phyloP scores from a whole-genome alignment of 2,888 invertebrate genomes.

The Meghimatium bilineatum region DNA sequence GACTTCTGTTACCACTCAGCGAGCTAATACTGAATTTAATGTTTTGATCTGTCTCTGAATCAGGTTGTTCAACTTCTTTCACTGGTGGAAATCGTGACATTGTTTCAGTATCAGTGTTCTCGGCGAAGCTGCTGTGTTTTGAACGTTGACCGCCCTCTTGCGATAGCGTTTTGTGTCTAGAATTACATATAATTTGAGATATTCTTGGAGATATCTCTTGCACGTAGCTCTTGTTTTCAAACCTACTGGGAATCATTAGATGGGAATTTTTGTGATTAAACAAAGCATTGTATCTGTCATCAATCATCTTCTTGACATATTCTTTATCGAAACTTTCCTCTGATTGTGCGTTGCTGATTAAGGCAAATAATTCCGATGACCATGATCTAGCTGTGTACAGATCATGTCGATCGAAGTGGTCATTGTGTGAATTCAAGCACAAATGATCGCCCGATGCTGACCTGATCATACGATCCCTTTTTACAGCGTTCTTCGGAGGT shows the following conservation, averaged over 20 bases:
- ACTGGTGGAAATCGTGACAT: background rate
- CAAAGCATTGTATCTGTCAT: constrained; percentile 30
- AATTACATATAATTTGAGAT: background rate
- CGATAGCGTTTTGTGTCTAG: background rate
- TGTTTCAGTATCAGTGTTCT: background rate
- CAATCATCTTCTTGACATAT: constrained; percentile 24
- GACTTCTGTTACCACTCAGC: background rate
- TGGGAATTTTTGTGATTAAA: constrained; percentile 16
- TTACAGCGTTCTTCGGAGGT: background rate
- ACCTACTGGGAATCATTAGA: too few species aligned
- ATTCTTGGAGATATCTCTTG: constrained; percentile 7
- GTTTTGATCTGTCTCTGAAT: background rate
- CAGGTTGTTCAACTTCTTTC: background rate
- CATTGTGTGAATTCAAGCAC: background rate
- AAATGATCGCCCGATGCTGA: constrained; percentile 24
- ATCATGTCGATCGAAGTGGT: too few species aligned
- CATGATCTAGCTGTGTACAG: background rate
- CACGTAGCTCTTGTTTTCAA: background rate
- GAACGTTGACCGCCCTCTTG: background rate
- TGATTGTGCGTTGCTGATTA: background rate
- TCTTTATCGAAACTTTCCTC: background rate
- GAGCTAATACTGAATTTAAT: background rate
- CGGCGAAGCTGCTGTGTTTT: background rate
- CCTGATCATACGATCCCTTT: constrained; percentile 6
- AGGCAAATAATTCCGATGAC: constrained; percentile 35